A percentile compares a stretch with the other conserved stretches of the same genome.
phyloP scores from a whole-genome alignment of 2,888 invertebrate species.

The Melangyna quadrimaculata region DNA sequence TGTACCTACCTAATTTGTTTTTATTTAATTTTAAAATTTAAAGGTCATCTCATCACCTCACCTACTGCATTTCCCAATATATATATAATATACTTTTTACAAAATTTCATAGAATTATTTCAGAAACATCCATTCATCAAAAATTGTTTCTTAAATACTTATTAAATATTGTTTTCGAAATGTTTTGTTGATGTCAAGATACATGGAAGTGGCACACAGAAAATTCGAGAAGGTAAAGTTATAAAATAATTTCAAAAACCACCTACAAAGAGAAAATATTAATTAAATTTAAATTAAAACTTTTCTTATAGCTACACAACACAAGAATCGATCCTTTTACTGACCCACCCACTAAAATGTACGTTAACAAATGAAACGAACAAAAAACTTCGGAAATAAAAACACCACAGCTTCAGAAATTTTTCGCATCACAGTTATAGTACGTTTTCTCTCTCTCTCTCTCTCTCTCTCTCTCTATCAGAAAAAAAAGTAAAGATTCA shows the following conservation, averaged over 20 bases:
- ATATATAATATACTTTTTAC: too few species aligned
- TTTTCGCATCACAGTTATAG: background rate
- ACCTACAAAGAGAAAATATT: background rate
- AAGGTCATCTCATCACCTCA: too few species aligned
- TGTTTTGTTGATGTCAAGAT: too few species aligned
- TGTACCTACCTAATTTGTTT: too few species aligned
- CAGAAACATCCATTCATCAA: too few species aligned
- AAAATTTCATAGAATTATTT: too few species aligned
- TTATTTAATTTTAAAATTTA: too few species aligned
- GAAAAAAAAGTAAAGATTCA: background rate
- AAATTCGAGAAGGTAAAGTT: background rate
- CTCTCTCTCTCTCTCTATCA: too few species aligned
- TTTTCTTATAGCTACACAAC: background rate
- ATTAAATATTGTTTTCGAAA: too few species aligned
- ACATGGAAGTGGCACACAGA: background rate
- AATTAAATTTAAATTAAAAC: conserved; percentile 3
- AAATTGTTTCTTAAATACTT: too few species aligned
- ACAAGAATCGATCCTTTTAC: background rate
- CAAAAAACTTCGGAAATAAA: background rate
- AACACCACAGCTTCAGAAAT: background rate
- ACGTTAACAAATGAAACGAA: background rate
- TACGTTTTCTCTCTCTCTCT: too few species aligned
- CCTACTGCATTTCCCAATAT: too few species aligned
- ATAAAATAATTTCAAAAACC: background rate
- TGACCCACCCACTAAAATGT: background rate